Evolutionary conservation across 2,888 invertebrate genomes (phyloP).

Genomic region (Seira sanloemensis): DNA sequence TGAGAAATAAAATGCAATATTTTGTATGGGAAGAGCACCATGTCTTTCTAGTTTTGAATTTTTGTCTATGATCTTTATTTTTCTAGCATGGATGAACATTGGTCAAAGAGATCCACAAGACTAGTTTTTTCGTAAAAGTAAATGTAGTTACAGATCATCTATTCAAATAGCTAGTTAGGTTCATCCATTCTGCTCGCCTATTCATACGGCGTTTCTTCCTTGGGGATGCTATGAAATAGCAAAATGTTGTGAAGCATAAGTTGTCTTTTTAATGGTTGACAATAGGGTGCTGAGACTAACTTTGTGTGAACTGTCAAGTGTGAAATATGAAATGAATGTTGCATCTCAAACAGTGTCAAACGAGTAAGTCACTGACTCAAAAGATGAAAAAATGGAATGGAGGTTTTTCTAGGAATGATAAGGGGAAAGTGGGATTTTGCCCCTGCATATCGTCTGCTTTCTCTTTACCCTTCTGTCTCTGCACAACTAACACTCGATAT

Average conservation of each 20-base stretch:
- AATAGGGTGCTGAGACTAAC: slow-evolving; percentile 60
- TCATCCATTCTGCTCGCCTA: slow-evolving; percentile 3
- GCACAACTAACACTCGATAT: slow-evolving; percentile 38
- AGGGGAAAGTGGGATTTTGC: slow-evolving; percentile 25
- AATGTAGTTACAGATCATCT: slow-evolving; percentile 23
- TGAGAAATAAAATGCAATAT: slow-evolving; percentile 50
- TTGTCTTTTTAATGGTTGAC: slow-evolving; percentile 46
- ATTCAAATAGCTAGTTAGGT: slow-evolving; percentile 44
- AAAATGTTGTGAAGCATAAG: slow-evolving; percentile 24
- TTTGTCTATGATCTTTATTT: slow-evolving; percentile 71
- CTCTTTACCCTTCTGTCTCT: slow-evolving; percentile 30
- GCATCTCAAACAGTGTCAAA: slow-evolving; percentile 49
- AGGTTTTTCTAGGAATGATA: neutral
- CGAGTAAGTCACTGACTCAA: slow-evolving; percentile 34
- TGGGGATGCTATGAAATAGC: slow-evolving; percentile 29
- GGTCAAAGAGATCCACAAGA: slow-evolving; percentile 70
- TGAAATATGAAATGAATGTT: slow-evolving; percentile 67
- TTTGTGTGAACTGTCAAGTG: slow-evolving; percentile 66
- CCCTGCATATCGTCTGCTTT: slow-evolving; percentile 48
- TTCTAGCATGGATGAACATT: slow-evolving; percentile 71
- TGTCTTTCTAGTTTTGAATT: slow-evolving; percentile 26
- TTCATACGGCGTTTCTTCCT: slow-evolving; percentile 5
- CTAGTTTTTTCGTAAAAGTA: slow-evolving; percentile 62
- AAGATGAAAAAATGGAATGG: slow-evolving; percentile 36
- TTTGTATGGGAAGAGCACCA: slow-evolving; percentile 43